Base-by-base conservation (phyloP, 2,888 invertebrate species). In the Parnassius smintheus region DNA sequence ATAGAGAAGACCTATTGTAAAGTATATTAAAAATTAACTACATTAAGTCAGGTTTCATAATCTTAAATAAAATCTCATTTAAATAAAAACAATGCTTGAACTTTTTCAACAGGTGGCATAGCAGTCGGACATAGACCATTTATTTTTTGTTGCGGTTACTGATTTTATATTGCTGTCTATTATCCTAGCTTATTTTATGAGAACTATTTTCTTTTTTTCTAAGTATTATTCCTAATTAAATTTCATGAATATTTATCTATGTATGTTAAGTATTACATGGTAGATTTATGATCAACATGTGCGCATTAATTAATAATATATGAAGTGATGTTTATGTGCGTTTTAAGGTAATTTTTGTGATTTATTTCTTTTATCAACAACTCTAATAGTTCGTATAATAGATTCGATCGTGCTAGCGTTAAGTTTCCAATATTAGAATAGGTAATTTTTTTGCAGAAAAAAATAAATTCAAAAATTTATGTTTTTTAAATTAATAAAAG, bases 21-120 rank as follows among this genome's bases (percentile, higher is more conserved):
- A 35, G 35, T 35, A 35, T 44, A 11, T 44, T 44, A 44, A 44
- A 13, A 9, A 9, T 54, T 54, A 54, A 54, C 13, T 42, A 42
- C 42, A 9, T 54, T 25, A 45, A 22, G 9, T 11, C 46, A 25
- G 18, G 8, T 56, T 56, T 46, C 12, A n/a, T 56, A 18, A 22
- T 3, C 45, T 22, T 45, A 12, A 2, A 25, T 46, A 25, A 45
- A 46, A 46, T 10, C 25, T 53, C 42, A 54, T 54, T 54, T 41
- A 9, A 54, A 55, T 55, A 50, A 9, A n/a, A 22, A 44, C 3
- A 54, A 8, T 35, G 53, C 48, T 48, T 48, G 12, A 49, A 59
- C 41, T 60, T 60, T 55, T 48, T 60, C 55, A 9, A 10, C 60
- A 60, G 42, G 54, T 44, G 44, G 44, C 11, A 11, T 11, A 55